These are phyloP conservation scores for Crematogaster levior DNA, from an alignment of 2,888 invertebrate genomes.

Conservation along the genomic window DNA sequence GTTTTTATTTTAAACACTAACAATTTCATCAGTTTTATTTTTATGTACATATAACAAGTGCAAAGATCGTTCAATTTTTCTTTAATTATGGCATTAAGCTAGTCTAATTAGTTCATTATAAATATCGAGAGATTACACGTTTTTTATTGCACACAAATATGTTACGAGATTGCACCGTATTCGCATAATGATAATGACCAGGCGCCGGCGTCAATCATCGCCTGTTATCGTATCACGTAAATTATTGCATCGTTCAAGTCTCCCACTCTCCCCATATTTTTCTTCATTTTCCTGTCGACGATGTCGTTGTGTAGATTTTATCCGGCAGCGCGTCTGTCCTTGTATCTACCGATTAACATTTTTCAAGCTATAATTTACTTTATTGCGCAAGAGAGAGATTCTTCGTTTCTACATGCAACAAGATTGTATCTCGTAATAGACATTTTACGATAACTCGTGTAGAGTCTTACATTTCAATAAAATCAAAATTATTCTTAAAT, in stretches of 20 bases:
- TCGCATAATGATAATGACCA: constrained; percentile 64
- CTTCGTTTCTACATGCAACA: background rate
- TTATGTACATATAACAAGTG: background rate
- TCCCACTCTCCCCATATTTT: background rate
- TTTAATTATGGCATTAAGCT: background rate
- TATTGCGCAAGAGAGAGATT: constrained; percentile 17
- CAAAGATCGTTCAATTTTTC: background rate
- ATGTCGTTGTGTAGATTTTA: constrained; percentile 34
- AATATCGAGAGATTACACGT: constrained; percentile 40
- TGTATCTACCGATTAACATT: constrained; percentile 26
- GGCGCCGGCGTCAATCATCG: constrained; percentile 70
- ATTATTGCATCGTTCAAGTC: constrained; percentile 57
- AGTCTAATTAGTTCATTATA: constrained; percentile 29
- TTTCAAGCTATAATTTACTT: constrained; percentile 32
- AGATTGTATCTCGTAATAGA: constrained; percentile 1
- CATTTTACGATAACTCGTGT: too few species aligned
- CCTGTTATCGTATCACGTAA: constrained; percentile 58
- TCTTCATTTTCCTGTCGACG: background rate
- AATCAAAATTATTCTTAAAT: background rate
- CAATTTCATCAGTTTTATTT: background rate
- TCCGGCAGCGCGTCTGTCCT: constrained; percentile 1
- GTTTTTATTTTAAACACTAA: background rate
- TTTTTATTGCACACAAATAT: constrained; percentile 43
- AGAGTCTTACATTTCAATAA: background rate
- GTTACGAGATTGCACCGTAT: constrained; percentile 22